phyloP scores from a whole-genome alignment of 2,113 vertebrate genomes.

The Centrocercus urophasianus region DNA sequence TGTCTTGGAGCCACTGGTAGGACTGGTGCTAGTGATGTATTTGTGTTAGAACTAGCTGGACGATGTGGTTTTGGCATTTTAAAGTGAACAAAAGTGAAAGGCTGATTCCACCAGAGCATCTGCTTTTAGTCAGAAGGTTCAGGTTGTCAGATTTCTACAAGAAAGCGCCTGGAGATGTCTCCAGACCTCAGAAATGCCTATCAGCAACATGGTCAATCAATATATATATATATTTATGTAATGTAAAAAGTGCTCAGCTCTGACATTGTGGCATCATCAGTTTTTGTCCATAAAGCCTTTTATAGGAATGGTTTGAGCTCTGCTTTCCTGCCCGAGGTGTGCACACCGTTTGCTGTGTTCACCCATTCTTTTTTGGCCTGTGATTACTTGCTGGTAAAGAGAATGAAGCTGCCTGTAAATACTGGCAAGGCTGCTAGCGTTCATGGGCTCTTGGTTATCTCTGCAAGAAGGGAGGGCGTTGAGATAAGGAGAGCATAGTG shows the following conservation, averaged over 20 bases:
- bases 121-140: not conserved
- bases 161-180: fast-evolving
- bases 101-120: not conserved
- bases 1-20: not conserved
- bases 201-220: not conserved
- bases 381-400: not conserved
- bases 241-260: not conserved
- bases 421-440: not conserved
- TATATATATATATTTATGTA: no score
- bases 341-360: not conserved
- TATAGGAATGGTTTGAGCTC: not conserved
- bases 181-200: not conserved
- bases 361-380: not conserved
- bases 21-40: not conserved
- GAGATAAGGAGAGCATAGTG: not conserved
- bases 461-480: not conserved
- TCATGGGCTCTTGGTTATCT: not conserved
- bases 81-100: not conserved
- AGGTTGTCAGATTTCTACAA: not conserved
- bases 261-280: not conserved
- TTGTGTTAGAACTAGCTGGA: not conserved
- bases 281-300: not conserved
- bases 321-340: not conserved
- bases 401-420: not conserved
- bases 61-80: not conserved